Conservation (phyloP, 2,113 vertebrate genomes). For the Odobenus rosmarus region DNA sequence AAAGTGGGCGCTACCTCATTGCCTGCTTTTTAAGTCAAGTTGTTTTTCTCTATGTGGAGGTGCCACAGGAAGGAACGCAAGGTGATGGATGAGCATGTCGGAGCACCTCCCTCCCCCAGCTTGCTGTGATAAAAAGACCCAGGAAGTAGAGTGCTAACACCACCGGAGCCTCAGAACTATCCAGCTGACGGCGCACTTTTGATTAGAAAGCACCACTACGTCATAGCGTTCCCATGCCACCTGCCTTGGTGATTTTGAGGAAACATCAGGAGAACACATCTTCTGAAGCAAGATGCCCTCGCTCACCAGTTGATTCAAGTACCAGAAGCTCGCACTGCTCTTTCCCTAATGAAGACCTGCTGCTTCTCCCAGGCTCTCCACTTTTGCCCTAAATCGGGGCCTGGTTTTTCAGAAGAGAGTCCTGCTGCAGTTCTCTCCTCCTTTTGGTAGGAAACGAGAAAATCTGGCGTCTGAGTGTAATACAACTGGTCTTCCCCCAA, state of each 20-base stretch:
- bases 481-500: neutral
- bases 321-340: neutral
- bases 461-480: neutral
- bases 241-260: slow-evolving; percentile 16
- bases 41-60: neutral
- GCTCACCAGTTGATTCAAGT: neutral
- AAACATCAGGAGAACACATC: neutral
- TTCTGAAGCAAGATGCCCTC: neutral
- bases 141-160: neutral
- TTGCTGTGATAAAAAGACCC: neutral
- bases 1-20: neutral
- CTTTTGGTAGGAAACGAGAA: neutral
- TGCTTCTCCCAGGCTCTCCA: neutral
- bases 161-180: neutral
- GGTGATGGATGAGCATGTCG: neutral
- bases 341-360: neutral
- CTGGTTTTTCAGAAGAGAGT: neutral
- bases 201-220: neutral
- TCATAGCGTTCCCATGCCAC: neutral
- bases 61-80: neutral
- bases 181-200: neutral
- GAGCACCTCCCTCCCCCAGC: neutral
- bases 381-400: neutral
- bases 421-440: neutral
- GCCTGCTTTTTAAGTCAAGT: neutral